Evolutionary conservation across 2,888 invertebrate species (phyloP).

Genomic region (Argyra leucocephala): DNA sequence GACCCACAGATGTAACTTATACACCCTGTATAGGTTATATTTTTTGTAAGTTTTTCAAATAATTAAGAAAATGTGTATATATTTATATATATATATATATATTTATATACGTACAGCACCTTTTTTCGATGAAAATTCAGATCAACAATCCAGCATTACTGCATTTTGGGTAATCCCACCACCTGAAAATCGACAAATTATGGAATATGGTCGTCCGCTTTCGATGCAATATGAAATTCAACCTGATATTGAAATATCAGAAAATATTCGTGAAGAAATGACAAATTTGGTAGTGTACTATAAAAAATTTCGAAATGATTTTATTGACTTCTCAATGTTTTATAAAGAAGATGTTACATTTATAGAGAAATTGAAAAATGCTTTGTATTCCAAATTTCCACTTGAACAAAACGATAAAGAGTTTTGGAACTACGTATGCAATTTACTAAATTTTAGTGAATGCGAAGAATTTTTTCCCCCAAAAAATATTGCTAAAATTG

Average conservation of each 20-base stretch:
- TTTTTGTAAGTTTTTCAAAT: constrained; percentile 58
- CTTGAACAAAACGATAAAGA: constrained; percentile 66
- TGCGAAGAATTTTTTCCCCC: constrained; percentile 7
- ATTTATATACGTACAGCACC: constrained; percentile 55
- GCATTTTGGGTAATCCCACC: constrained; percentile 96
- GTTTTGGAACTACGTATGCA: constrained; percentile 70
- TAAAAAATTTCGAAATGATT: constrained; percentile 54
- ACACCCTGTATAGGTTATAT: constrained; percentile 88
- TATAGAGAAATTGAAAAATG: constrained; percentile 76
- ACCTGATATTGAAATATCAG: constrained; percentile 70
- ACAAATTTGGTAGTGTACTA: constrained; percentile 78
- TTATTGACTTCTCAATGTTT: constrained; percentile 51
- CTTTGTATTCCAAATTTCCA: constrained; percentile 71
- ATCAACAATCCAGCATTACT: constrained; percentile 71
- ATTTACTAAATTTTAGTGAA: constrained; percentile 56
- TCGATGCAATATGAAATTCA: constrained; percentile 75
- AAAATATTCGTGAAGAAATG: constrained; percentile 77
- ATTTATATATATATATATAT: background rate
- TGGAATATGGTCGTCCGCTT: constrained; percentile 86
- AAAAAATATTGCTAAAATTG: background rate
- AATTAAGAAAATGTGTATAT: background rate
- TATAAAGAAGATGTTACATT: constrained; percentile 55
- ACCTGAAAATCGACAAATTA: constrained; percentile 76
- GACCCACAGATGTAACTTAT: constrained; percentile 81
- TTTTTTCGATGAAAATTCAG: constrained; percentile 68